Conservation (phyloP, 2,113 vertebrate species). For the Coryphaenoides rupestris region DNA sequence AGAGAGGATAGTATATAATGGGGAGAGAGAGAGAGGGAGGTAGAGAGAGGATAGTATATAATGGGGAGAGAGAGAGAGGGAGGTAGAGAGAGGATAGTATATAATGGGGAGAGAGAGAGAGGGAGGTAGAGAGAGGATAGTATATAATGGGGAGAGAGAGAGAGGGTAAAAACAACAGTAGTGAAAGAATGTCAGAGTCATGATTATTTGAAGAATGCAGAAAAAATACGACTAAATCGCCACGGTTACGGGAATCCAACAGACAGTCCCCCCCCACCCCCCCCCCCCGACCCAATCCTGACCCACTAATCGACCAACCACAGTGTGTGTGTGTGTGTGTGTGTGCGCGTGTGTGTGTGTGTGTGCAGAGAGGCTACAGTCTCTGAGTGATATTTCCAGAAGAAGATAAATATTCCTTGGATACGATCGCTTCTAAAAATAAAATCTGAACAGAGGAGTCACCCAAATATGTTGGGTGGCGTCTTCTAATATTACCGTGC, state of each 20-base stretch:
- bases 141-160: neutral
- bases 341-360: constrained; percentile 1
- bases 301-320: constrained; percentile 58
- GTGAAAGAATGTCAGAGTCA: constrained; percentile 54
- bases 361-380: neutral
- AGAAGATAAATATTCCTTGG: neutral
- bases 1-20: neutral
- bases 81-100: constrained; percentile 18
- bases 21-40: too few relatives aligned
- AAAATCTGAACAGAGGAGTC: neutral
- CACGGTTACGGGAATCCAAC: constrained; percentile 61
- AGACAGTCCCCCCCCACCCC: constrained; percentile 38
- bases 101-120: neutral
- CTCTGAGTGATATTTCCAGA: neutral
- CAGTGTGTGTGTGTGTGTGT: constrained; percentile 11
- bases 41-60: neutral
- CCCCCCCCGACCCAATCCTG: constrained; percentile 47
- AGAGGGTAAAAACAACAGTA: neutral
- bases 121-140: neutral
- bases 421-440: neutral
- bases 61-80: neutral
- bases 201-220: constrained; percentile 66
- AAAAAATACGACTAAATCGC: constrained; percentile 41
- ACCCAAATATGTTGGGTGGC: neutral
- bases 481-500: neutral